Percentiles rank a stretch among this genome's conserved stretches.
phyloP scores from a whole-genome alignment of 2,113 vertebrate species.

The Ranitomeya variabilis region DNA sequence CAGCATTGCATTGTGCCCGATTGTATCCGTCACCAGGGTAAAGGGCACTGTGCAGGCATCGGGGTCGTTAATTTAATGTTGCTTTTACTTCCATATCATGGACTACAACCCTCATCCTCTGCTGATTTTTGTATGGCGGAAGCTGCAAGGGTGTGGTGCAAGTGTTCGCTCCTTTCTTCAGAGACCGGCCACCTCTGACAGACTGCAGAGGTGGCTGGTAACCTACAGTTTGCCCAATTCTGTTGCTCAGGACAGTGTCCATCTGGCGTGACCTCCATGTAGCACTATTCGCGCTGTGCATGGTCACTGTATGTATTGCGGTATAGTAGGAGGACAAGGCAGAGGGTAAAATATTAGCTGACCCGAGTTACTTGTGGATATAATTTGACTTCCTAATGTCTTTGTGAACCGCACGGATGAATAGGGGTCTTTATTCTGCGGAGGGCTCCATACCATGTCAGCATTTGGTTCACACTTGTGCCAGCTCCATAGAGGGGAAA shows the following conservation, averaged over 20 bases:
- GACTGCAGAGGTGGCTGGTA: no score
- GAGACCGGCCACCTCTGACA: no score
- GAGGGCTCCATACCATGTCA: conserved; percentile 8
- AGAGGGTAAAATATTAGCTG: conserved; percentile 1
- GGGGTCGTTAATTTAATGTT: not conserved
- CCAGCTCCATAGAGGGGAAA: conserved; percentile 7
- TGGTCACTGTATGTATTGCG: not conserved
- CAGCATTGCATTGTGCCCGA: not conserved
- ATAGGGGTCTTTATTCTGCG: conserved; percentile 29
- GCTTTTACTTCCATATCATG: no score
- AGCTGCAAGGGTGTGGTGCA: no score
- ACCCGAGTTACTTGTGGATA: not conserved
- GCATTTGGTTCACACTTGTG: conserved; percentile 34
- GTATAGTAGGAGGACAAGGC: not conserved
- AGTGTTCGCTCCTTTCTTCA: no score
- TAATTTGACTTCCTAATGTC: conserved; percentile 56
- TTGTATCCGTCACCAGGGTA: not conserved
- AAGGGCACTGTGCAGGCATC: not conserved
- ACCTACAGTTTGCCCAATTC: no score
- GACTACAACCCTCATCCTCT: no score
- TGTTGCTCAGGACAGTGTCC: not conserved
- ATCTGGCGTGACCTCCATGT: not conserved
- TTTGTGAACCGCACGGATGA: conserved; percentile 13
- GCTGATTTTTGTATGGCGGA: no score
- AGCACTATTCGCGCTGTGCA: not conserved